Base-by-base conservation (phyloP, 2,797 vertebrate genomes). In the Lacerta agilis region DNA sequence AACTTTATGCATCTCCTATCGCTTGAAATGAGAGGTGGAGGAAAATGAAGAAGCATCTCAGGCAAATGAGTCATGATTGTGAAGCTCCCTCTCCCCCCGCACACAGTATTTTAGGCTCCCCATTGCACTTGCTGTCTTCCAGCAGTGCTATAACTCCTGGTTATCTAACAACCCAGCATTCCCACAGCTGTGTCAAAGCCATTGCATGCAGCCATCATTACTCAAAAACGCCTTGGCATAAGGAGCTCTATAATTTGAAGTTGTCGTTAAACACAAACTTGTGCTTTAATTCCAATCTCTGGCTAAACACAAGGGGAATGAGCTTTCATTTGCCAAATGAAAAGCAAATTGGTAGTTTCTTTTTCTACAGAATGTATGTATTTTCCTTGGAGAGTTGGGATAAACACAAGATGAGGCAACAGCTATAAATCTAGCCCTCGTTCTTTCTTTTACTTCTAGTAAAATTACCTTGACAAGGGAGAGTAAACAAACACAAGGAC, bases 221-320 rank as follows among this genome's bases (percentile, higher is more conserved):
- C 20, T 83, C 75, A 64, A 49, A 91, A 77, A 79, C 82, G 23
- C 76, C 90, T 90, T 76, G 84, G 73, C 27, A 81, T 76, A 27
- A 92, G 58, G 18, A 25, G 23, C 27, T 81, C 18, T 38, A 67
- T 69, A 87, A 89, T 88, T 88, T 92, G 79, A 87, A 91, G 85
- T 43, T 41, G 8, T 43, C 86, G 7, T 36, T 89, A 75, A 91
- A 86, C 10, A 88, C 90, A 85, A 88, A 3, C 0, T 82, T 87
- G 78, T 0, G 78, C 90, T 90, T 89, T 79, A 69, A 80, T 93
- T 87, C 89, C 18, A 55, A 0, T 78, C 87, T 82, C 3, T 81
- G 89, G 83, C 72, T 86, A 66, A 91, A 87, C 85, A 86, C 7
- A 88, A 38, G 71, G 88, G 64, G 87, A 90, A 88, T 0, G 67